Evolutionary conservation across 2,888 invertebrate genomes (phyloP), one percentile per base, ranked within the genome.

Genomic region (Dendrolimus pini): DNA sequence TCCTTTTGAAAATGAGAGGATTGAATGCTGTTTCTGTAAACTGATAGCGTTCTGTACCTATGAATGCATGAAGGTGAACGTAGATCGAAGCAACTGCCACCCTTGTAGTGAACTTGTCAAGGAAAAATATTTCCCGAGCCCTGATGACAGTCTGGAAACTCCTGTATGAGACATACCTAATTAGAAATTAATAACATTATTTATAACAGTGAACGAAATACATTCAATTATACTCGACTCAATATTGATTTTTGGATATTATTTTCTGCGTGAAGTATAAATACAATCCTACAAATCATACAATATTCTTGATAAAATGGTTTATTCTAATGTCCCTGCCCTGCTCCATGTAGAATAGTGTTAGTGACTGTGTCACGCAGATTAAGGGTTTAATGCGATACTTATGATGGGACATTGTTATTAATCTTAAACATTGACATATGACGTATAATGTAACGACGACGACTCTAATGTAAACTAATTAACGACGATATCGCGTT

Each of bases 61-160:
- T 7, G 74, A 79, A 0, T 89, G 89, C 60, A 75, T 88, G 63
- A 72, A 65, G 65, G 55, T 12, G 1, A 88, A 85, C 59, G 68
- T 77, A 14, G 69, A 69, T 1, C 69, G 82, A 66, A 55, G 56
- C 1, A 73, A 72, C 54, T 79, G 82, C 56, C 89, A 89, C 59
- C 87, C 87, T 1, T 89, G 89, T 66, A 83, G 78, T 59, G 67
- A 72, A 41, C 72, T 74, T 60, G 63, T 89, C 56, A 78, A 66
- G 63, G 59, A 62, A 1, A 79, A 74, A 59, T 83, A 80, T 59
- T 81, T 80, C 53, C 64, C 69, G 0, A 63, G 58, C 47, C 64
- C 68, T 6, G 57, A 47, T 12, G 47, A 47, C 6, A 47, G 9
- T 47, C 47, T 47, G 47, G 9, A 12, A 12, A 10, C 47, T 2